phyloP scores from a whole-genome alignment of 2,888 invertebrate species.

The Diaprepes abbreviatus region DNA sequence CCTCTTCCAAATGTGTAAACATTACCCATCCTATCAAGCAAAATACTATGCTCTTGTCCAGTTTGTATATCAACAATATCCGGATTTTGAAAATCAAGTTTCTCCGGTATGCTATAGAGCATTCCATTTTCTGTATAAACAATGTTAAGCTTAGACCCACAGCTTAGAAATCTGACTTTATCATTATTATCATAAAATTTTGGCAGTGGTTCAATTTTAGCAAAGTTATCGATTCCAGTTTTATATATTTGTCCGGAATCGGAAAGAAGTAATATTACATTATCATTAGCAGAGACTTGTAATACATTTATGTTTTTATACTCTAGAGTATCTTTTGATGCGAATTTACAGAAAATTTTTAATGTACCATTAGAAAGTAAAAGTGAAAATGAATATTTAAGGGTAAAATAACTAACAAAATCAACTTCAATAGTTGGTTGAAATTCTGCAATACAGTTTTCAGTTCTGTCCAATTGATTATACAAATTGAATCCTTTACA shows the following conservation, averaged over 20 bases:
- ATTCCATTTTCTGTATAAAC: conserved; percentile 69
- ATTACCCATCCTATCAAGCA: conserved; percentile 78
- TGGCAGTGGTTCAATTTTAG: conserved; percentile 49
- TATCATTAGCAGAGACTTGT: conserved; percentile 55
- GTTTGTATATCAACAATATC: conserved; percentile 77
- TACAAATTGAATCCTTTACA: conserved; percentile 66
- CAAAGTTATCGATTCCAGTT: conserved; percentile 52
- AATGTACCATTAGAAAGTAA: conserved; percentile 34
- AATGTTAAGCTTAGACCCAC: conserved; percentile 68
- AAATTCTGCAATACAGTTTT: conserved; percentile 55
- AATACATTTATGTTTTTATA: conserved; percentile 11
- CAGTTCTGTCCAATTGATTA: conserved; percentile 57
- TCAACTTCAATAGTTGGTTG: conserved; percentile 51
- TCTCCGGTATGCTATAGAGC: conserved; percentile 75
- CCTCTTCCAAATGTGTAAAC: conserved; percentile 89
- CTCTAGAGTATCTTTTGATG: background rate
- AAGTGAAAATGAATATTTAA: conserved; percentile 56
- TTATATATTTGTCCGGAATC: conserved; percentile 57
- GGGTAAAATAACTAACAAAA: conserved; percentile 54
- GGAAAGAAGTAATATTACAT: conserved; percentile 57
- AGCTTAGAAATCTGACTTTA: conserved; percentile 66
- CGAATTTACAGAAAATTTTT: conserved; percentile 29
- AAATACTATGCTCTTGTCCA: conserved; percentile 85
- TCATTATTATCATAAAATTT: conserved; percentile 54
- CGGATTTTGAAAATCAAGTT: conserved; percentile 71